These are phyloP conservation scores for Alsophila aescularia DNA, from an alignment of 2,888 invertebrate genomes.

Conservation along the genomic window DNA sequence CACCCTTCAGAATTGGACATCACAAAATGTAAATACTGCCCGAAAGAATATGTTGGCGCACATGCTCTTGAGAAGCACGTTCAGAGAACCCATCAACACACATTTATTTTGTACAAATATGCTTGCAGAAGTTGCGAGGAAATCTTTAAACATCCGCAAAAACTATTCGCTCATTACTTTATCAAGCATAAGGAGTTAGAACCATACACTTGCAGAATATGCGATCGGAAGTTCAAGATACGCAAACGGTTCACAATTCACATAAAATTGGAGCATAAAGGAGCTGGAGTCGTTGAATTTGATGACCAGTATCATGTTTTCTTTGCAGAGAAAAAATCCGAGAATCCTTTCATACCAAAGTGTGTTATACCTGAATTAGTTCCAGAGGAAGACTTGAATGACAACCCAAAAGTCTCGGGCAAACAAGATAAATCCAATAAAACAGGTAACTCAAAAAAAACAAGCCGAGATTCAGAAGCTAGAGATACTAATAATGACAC, in stretches of 20 bases:
- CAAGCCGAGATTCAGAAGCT: neutral
- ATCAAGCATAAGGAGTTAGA: conserved; percentile 59
- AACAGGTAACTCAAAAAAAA: neutral
- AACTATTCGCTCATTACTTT: conserved; percentile 66
- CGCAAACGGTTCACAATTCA: conserved; percentile 69
- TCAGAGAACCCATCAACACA: conserved; percentile 49
- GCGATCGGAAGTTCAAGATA: conserved; percentile 56
- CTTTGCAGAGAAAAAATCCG: conserved; percentile 64
- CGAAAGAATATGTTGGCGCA: conserved; percentile 58
- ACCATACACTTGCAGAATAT: conserved; percentile 71
- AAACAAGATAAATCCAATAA: neutral
- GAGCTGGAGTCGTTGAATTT: conserved; percentile 69
- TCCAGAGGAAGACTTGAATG: conserved; percentile 12
- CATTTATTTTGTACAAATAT: conserved; percentile 68
- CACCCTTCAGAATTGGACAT: conserved; percentile 56
- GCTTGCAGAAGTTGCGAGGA: conserved; percentile 58
- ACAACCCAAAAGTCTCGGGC: conserved; percentile 2
- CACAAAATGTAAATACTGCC: conserved; percentile 58
- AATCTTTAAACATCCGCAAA: conserved; percentile 67
- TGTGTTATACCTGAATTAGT: conserved; percentile 33
- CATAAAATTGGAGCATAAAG: conserved; percentile 67
- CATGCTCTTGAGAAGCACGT: conserved; percentile 60
- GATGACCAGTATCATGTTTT: conserved; percentile 69
- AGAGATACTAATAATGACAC: neutral
- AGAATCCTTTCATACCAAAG: conserved; percentile 52